Conservation (phyloP, 2,797 vertebrate genomes). For the Eleutherodactylus coqui region DNA sequence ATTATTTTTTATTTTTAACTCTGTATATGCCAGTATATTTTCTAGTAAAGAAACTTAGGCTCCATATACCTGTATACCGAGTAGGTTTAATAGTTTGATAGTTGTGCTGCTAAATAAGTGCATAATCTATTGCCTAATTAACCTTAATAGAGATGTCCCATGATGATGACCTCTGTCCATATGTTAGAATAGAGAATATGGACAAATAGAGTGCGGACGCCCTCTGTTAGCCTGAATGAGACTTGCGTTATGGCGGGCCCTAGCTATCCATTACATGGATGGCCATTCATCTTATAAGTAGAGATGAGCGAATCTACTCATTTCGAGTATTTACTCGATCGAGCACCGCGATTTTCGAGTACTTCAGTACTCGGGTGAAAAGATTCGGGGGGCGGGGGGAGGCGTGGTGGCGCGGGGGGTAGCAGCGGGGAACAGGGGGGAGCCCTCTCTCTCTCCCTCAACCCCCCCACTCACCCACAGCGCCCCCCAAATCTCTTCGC, state of each 20-base stretch:
- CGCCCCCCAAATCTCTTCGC: too few relatives aligned
- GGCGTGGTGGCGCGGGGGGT: too few relatives aligned
- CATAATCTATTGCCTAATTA: not conserved
- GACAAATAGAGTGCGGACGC: not conserved
- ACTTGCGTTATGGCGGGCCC: too few relatives aligned
- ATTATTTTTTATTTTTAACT: constrained; percentile 9
- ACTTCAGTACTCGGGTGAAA: too few relatives aligned
- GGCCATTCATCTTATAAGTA: not conserved
- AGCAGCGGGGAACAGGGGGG: too few relatives aligned
- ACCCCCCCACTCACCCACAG: too few relatives aligned
- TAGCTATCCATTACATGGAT: not conserved
- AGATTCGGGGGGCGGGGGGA: too few relatives aligned
- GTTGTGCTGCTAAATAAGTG: not conserved
- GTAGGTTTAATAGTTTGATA: not conserved
- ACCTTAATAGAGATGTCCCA: not conserved
- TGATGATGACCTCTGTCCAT: not conserved
- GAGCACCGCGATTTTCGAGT: too few relatives aligned
- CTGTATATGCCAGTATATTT: not conserved
- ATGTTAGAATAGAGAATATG: not conserved
- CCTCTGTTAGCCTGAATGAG: not conserved
- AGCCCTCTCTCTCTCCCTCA: too few relatives aligned
- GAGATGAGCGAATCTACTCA: too few relatives aligned
- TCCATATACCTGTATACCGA: not conserved
- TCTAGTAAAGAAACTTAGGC: not conserved
- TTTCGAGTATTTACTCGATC: too few relatives aligned